Evolutionary conservation across 2,888 invertebrate species (phyloP).

Genomic region (Leistus spinibarbis): DNA sequence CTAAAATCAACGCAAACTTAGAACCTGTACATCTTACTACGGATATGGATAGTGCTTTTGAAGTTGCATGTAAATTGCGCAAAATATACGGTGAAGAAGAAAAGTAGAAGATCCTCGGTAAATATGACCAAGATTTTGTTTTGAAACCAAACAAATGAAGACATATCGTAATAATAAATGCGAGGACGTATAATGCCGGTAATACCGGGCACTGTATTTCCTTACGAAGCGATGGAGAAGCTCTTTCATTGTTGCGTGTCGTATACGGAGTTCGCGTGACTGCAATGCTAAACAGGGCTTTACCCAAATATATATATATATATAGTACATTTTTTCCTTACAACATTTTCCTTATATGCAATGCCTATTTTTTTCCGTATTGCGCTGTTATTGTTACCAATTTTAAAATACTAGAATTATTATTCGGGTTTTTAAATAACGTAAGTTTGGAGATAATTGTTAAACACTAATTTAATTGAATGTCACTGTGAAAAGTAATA

Average conservation of each 20-base stretch:
- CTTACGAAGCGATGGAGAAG: not conserved
- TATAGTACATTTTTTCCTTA: not conserved
- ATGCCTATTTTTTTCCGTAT: not conserved
- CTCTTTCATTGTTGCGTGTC: constrained; percentile 8
- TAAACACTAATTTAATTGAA: no score
- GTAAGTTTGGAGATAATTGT: no score
- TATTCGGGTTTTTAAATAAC: no score
- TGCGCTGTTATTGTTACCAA: no score
- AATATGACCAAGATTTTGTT: constrained; percentile 35
- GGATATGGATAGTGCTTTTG: no score
- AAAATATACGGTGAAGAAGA: not conserved
- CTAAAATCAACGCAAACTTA: not conserved
- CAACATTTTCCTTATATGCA: not conserved
- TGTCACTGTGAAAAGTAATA: no score
- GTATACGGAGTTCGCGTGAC: constrained; percentile 20
- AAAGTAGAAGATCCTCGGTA: constrained; percentile 1
- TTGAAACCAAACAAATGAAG: constrained; percentile 37
- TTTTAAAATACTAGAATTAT: no score
- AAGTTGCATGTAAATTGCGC: not conserved
- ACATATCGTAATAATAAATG: constrained; percentile 30
- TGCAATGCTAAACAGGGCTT: constrained; percentile 10
- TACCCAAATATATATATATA: constrained; percentile 16
- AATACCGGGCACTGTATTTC: not conserved
- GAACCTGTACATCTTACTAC: not conserved
- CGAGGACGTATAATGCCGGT: not conserved